These are phyloP conservation scores for Ailurus styani DNA, from an alignment of 2,113 vertebrate species.

Conservation along the genomic window DNA sequence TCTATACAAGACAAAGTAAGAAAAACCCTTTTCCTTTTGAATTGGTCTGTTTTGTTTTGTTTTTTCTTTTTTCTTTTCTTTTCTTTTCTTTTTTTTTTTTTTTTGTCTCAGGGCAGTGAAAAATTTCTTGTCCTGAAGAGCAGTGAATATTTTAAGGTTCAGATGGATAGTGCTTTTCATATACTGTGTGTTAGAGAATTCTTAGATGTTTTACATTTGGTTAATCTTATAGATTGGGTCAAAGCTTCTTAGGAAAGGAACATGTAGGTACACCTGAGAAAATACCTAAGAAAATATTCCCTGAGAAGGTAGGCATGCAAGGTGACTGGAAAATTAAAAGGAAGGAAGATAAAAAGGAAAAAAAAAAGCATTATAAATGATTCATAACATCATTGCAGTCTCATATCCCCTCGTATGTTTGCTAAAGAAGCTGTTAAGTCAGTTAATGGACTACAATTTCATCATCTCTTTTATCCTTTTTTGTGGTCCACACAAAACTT, in stretches of 20 bases:
- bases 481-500: not conserved
- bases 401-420: not conserved
- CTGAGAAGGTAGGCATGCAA: not conserved
- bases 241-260: not conserved
- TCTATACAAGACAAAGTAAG: constrained; percentile 99
- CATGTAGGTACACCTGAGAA: not conserved
- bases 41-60: not conserved
- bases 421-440: not conserved
- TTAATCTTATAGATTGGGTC: not conserved
- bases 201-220: constrained; percentile 5
- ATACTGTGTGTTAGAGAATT: not conserved
- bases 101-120: not conserved
- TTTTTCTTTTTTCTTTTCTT: not conserved
- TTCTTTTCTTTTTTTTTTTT: not conserved
- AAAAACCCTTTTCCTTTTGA: constrained; percentile 14
- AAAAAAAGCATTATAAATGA: not conserved
- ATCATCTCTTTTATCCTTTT: not conserved
- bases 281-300: not conserved
- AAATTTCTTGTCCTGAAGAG: not conserved
- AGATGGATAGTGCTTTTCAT: not conserved
- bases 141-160: not conserved
- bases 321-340: not conserved
- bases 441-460: not conserved
- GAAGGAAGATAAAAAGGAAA: not conserved
- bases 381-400: not conserved